Percentiles rank a stretch among this genome's conserved stretches.
phyloP scores from a whole-genome alignment of 2,797 vertebrate species.

The Malacoctenus gilli region DNA sequence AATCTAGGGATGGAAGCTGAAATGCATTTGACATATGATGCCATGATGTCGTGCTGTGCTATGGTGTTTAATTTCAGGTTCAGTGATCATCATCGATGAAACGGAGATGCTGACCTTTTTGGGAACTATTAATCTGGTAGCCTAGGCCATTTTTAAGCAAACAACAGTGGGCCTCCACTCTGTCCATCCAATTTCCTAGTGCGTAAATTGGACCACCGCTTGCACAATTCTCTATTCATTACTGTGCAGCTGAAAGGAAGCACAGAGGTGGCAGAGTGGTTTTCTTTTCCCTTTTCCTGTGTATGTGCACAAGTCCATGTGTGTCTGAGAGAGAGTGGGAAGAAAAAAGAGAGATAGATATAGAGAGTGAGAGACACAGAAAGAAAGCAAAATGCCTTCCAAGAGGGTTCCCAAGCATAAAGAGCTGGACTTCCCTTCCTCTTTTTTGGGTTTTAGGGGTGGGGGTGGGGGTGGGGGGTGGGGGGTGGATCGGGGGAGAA shows the following conservation, averaged over 20 bases:
- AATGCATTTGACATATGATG: conserved; percentile 55
- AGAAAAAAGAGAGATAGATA: conserved; percentile 13
- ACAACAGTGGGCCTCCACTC: conserved; percentile 85
- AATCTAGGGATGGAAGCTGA: conserved; percentile 20
- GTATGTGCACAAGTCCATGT: conserved; percentile 39
- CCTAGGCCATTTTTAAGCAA: conserved; percentile 91
- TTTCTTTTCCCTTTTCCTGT: conserved; percentile 74
- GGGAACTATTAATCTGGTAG: conserved; percentile 89
- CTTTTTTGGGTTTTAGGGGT: no score
- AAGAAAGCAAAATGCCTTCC: conserved; percentile 76
- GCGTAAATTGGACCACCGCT: conserved; percentile 92
- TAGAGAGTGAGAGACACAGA: background rate
- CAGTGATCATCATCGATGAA: conserved; percentile 80
- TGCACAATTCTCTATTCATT: conserved; percentile 97
- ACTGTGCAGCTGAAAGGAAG: conserved; percentile 91
- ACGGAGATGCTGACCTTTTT: conserved; percentile 91
- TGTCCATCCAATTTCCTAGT: conserved; percentile 91
- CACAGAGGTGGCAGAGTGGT: conserved; percentile 87
- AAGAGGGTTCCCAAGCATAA: conserved; percentile 82
- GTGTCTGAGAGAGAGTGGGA: conserved; percentile 25
- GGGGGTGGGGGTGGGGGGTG: conserved; percentile 49
- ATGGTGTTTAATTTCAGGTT: conserved; percentile 83
- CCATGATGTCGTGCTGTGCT: conserved; percentile 49
- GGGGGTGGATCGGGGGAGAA: conserved; percentile 34
- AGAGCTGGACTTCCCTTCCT: conserved; percentile 69